Evolutionary conservation across 1,140 invertebrate species (phyloP).

Genomic region (Drosophila athabasca): DNA sequence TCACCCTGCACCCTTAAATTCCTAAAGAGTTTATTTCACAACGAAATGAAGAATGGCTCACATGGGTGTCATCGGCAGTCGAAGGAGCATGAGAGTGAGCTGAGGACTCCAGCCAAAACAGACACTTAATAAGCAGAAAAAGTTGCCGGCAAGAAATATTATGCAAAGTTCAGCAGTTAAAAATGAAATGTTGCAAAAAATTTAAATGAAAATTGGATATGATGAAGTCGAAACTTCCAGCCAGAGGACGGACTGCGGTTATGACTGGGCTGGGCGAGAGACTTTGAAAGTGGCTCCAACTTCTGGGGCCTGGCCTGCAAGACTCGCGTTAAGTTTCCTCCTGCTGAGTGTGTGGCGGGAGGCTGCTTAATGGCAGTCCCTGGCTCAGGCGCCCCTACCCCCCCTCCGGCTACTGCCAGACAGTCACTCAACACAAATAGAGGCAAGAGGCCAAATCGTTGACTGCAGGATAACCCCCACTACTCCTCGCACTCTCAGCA

Average conservation of each 20-base stretch:
- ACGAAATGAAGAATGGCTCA: constrained; percentile 22
- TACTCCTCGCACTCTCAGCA: constrained; percentile 21
- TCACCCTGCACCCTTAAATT: neutral
- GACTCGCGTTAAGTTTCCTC: constrained; percentile 8
- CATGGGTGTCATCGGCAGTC: constrained; percentile 45
- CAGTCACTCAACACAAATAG: constrained; percentile 60
- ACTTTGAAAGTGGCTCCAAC: constrained; percentile 46
- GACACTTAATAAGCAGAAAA: constrained; percentile 43
- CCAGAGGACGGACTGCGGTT: constrained; percentile 26
- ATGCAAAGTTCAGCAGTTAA: constrained; percentile 58
- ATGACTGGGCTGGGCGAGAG: constrained; percentile 47
- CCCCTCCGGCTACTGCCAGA: constrained; percentile 26
- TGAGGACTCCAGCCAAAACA: constrained; percentile 9
- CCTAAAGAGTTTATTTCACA: too few species aligned
- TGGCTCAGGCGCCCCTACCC: neutral
- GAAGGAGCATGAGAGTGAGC: constrained; percentile 10
- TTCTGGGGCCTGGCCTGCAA: constrained; percentile 19
- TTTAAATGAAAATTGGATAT: constrained; percentile 55
- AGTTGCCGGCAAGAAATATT: constrained; percentile 26
- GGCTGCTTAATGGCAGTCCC: constrained; percentile 42
- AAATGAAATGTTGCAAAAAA: constrained; percentile 64
- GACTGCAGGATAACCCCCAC: neutral
- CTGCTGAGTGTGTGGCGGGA: constrained; percentile 27
- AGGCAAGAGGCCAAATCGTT: constrained; percentile 16
- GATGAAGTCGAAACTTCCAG: constrained; percentile 43